phyloP scores from a whole-genome alignment of 2,888 invertebrate genomes.

The Lycophotia porphyrea region DNA sequence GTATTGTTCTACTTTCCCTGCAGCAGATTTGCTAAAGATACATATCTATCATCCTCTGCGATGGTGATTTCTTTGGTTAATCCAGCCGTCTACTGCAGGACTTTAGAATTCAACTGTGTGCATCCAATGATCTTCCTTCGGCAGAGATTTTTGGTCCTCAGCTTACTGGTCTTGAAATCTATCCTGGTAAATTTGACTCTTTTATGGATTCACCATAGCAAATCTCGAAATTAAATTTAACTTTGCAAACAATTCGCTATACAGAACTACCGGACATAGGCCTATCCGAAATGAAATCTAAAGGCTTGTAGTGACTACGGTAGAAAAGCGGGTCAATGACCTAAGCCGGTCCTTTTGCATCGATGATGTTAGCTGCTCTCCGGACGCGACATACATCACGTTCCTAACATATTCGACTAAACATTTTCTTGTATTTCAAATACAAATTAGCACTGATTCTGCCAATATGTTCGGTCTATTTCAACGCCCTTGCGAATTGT shows the following conservation, averaged over 20 bases:
- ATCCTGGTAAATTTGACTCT: neutral
- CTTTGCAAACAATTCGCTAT: neutral
- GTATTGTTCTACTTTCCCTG: neutral
- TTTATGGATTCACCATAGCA: neutral
- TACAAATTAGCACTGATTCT: constrained; percentile 59
- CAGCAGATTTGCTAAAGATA: neutral
- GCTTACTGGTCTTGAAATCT: neutral
- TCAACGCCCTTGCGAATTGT: constrained; percentile 75
- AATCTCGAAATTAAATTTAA: neutral
- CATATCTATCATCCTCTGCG: neutral
- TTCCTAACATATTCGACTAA: constrained; percentile 30
- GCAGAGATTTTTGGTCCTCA: neutral
- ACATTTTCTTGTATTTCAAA: constrained; percentile 52
- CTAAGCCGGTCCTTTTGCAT: constrained; percentile 40
- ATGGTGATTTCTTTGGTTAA: neutral
- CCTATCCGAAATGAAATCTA: constrained; percentile 30
- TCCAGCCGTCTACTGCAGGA: neutral
- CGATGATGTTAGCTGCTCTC: constrained; percentile 27
- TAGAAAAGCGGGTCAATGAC: constrained; percentile 51
- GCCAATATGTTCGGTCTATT: constrained; percentile 71
- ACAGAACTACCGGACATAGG: constrained; percentile 9
- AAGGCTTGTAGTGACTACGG: constrained; percentile 29
- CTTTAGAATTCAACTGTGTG: neutral
- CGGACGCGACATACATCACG: constrained; percentile 44
- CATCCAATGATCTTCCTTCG: neutral